Conservation (phyloP, 2,888 invertebrate genomes). For the Microctonus brassicae region DNA sequence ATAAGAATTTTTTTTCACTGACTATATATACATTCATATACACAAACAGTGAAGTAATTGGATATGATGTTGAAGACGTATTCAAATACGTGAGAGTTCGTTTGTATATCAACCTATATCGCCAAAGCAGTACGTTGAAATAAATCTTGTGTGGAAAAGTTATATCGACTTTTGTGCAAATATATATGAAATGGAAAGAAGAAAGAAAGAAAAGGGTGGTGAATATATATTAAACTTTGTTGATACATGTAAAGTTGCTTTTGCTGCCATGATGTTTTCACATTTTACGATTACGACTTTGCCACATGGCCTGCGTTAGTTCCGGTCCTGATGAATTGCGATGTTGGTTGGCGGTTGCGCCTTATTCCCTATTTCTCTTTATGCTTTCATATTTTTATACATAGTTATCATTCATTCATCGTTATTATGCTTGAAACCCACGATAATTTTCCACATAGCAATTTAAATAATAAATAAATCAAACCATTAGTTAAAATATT, state of each 20-base stretch:
- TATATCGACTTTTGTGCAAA: slow-evolving; percentile 15
- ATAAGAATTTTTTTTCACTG: background rate
- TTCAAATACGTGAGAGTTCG: background rate
- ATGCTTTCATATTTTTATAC: background rate
- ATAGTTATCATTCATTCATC: too few species aligned
- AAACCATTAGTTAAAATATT: background rate
- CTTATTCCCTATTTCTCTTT: background rate
- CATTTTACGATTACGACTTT: slow-evolving; percentile 60
- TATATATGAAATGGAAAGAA: background rate
- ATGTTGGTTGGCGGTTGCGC: background rate
- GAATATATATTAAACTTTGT: slow-evolving; percentile 32
- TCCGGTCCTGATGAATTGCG: slow-evolving; percentile 45
- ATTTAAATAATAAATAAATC: background rate
- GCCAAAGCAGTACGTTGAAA: slow-evolving; percentile 12
- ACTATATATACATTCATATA: background rate
- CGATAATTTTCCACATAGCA: background rate
- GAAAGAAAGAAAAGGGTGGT: slow-evolving; percentile 19
- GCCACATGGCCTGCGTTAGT: slow-evolving; percentile 60
- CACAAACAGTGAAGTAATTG: background rate
- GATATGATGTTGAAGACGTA: background rate
- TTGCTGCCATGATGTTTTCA: slow-evolving; percentile 48
- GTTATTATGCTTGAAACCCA: too few species aligned
- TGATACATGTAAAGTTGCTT: slow-evolving; percentile 25
- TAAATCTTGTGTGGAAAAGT: slow-evolving; percentile 26
- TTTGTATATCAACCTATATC: background rate